Evolutionary conservation across 2,113 vertebrate species (phyloP), one percentile per base, ranked within the genome.

Genomic region (Globicephala melas): DNA sequence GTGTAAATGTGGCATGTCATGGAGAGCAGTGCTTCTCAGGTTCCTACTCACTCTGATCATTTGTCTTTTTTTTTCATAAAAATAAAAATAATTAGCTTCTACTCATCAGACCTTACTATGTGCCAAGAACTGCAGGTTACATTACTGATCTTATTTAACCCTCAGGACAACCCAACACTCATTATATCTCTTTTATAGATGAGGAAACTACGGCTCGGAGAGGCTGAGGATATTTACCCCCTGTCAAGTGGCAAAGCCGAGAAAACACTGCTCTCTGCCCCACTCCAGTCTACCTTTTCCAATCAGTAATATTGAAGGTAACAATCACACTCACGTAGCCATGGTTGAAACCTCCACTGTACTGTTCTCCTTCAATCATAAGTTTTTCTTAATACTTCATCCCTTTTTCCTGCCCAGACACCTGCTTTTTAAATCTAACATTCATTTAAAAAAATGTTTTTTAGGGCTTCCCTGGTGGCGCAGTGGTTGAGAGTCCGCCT

Each of bases 1-100:
- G 3, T 17, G 23, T 74, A 62, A 82, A 87, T 23, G 60, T 18
- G 20, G 67, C 50, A 47, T 17, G 26, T 18, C 28, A 5, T 50
- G 17, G 58, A 89, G 28, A 89, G 10, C 28, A 18, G 44, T 6
- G 41, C 31, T 93, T 36, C 53, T 79, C 62, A 26, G 62, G 25
- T 65, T 96, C 82, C 86, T 85, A 47, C 15, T 41, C 10, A 62
- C n/a, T 85, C 67, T 71, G 73, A 89, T 79, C 55, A 70, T 73
- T 76, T 81, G n/a, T 68, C 65, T 88, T 60, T 73, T 77, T 94
- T 76, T 47, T 55, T 47, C 76, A 47, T 44, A 62, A 73, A 90
- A 86, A 62, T 81, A 89, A 95, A 65, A 55, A 76, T 36, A 83
- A 65, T 83, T 58, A 12, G 21, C 47, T 89, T 94, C 50, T 58